These are phyloP conservation scores for Tetramorium bicarinatum DNA, from an alignment of 2,888 invertebrate genomes.

Conservation along the genomic window DNA sequence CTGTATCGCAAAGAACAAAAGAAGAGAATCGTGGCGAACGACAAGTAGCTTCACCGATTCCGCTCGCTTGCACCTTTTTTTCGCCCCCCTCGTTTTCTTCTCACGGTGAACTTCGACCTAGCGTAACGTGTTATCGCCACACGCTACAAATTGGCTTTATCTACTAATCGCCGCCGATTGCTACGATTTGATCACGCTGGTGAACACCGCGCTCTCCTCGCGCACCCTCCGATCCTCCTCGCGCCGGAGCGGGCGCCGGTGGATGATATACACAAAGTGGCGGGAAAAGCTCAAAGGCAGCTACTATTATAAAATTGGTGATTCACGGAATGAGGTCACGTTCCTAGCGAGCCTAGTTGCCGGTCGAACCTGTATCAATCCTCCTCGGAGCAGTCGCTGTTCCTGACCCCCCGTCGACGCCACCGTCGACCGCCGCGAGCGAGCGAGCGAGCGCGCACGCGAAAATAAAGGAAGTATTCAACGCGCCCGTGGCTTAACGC, in stretches of 20 bases:
- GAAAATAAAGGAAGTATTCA: constrained; percentile 59
- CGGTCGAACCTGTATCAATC: constrained; percentile 81
- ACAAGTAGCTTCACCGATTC: not conserved
- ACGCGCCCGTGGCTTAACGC: constrained; percentile 59
- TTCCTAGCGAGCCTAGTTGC: constrained; percentile 76
- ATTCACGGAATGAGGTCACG: constrained; percentile 84
- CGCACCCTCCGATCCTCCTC: not conserved
- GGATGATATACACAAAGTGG: constrained; percentile 71
- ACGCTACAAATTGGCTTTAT: constrained; percentile 15
- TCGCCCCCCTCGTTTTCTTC: no score
- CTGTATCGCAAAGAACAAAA: not conserved
- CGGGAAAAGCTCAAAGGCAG: constrained; percentile 73
- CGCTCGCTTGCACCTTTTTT: no score
- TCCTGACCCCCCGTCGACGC: constrained; percentile 79
- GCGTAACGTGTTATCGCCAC: not conserved
- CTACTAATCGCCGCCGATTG: not conserved
- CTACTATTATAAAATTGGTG: constrained; percentile 85
- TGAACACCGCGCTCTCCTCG: not conserved
- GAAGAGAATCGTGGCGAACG: no score
- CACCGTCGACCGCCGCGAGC: constrained; percentile 40
- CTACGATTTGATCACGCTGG: constrained; percentile 19
- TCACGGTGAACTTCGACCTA: constrained; percentile 25
- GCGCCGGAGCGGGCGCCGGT: not conserved
- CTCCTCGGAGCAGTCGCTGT: constrained; percentile 82
- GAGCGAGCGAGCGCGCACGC: constrained; percentile 34